phyloP scores from a whole-genome alignment of 2,797 vertebrate genomes.

The Sternotherus odoratus region DNA sequence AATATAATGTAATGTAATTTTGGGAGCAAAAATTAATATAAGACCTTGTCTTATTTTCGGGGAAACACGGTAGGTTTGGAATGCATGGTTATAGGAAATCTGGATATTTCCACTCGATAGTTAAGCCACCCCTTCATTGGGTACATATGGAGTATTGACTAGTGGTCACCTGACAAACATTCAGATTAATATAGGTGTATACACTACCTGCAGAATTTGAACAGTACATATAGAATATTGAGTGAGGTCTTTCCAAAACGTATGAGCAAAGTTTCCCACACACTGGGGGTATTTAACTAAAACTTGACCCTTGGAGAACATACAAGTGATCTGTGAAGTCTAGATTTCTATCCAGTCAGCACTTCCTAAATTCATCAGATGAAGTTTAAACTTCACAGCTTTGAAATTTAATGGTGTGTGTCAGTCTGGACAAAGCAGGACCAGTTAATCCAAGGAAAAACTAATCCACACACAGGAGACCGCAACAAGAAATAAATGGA shows the following conservation, averaged over 20 bases:
- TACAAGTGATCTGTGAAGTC: neutral
- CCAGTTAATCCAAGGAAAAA: fast-evolving
- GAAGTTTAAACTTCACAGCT: neutral
- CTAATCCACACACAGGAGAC: neutral
- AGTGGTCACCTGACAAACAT: neutral
- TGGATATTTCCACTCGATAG: neutral
- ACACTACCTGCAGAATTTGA: neutral
- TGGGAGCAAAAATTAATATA: too few species aligned
- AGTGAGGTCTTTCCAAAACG: neutral
- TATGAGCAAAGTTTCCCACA: neutral
- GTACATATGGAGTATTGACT: neutral
- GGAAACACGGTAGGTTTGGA: too few species aligned
- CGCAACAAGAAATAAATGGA: fast-evolving
- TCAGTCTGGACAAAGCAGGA: neutral
- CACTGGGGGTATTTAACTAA: fast-evolving
- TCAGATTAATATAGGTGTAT: neutral
- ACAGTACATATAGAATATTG: neutral
- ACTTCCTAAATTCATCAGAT: fast-evolving
- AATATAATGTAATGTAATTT: too few species aligned
- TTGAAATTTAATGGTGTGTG: neutral
- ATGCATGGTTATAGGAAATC: neutral
- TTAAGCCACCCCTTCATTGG: neutral
- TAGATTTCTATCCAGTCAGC: neutral
- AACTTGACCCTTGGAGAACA: neutral
- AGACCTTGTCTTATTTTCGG: too few species aligned